phyloP scores from a whole-genome alignment of 37 sponge, comb jelly and placozoan genomes.

The Spongia lamella region DNA sequence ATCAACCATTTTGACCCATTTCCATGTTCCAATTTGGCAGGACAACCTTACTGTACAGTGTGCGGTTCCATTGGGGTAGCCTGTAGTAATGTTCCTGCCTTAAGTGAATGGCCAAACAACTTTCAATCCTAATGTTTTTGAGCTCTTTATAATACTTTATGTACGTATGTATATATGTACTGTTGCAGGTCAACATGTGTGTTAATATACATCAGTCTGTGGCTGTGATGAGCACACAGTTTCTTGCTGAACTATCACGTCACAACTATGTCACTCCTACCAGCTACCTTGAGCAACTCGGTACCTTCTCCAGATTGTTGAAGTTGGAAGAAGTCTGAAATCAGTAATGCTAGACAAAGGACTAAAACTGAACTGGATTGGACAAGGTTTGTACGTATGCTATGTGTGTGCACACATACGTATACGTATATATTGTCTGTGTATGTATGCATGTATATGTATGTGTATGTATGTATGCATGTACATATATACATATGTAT shows the following conservation, averaged over 20 bases:
- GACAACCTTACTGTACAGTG: too few species aligned
- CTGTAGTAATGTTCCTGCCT: too few species aligned
- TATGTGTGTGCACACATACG: neutral
- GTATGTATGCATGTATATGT: too few species aligned
- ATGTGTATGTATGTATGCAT: too few species aligned
- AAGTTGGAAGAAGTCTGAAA: conserved; percentile 75
- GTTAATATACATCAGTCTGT: conserved; percentile 94
- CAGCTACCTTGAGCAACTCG: conserved; percentile 91
- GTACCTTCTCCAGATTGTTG: conserved; percentile 75
- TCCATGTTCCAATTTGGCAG: too few species aligned
- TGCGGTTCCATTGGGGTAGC: too few species aligned
- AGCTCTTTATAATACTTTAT: too few species aligned
- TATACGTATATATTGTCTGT: too few species aligned
- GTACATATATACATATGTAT: too few species aligned
- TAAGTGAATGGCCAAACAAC: neutral
- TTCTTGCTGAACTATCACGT: conserved; percentile 77
- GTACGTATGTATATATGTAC: too few species aligned
- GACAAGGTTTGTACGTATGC: conserved; percentile 64
- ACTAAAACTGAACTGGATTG: conserved; percentile 92
- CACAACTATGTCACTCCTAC: conserved; percentile 97
- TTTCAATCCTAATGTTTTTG: neutral
- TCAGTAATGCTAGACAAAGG: conserved; percentile 68
- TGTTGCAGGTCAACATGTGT: conserved; percentile 64
- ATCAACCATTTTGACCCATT: neutral
- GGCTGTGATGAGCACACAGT: conserved; percentile 66